Evolutionary conservation across 2,888 invertebrate genomes (phyloP).

Genomic region (Pediacus dermestoides): DNA sequence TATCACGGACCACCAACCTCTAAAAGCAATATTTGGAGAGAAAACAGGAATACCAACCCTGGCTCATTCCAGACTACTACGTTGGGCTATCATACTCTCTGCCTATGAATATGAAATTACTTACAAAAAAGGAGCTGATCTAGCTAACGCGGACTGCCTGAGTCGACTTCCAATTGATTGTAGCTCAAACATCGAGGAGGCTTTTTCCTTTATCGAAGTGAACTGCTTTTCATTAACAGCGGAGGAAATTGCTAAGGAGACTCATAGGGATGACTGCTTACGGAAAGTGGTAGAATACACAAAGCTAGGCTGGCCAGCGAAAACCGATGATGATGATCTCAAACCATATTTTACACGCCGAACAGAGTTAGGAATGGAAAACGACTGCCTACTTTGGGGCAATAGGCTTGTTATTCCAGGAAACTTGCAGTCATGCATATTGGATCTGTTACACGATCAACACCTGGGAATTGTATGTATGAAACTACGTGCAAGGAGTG

Average conservation of each 20-base stretch:
- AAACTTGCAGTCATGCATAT: background rate
- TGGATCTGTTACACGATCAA: constrained; percentile 1
- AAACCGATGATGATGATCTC: background rate
- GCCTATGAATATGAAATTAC: constrained; percentile 8
- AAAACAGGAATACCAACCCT: constrained; percentile 4
- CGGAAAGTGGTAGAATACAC: constrained; percentile 1
- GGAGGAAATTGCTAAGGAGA: constrained; percentile 1
- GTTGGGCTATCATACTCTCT: constrained; percentile 5
- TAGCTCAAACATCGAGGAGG: background rate
- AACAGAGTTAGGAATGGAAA: background rate
- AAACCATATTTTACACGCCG: constrained; percentile 1
- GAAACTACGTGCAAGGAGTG: background rate
- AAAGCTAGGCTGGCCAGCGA: background rate
- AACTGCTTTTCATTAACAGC: background rate
- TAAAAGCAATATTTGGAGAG: constrained; percentile 6
- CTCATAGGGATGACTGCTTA: background rate
- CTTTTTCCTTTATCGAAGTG: background rate
- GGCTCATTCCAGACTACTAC: constrained; percentile 2
- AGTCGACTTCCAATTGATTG: background rate
- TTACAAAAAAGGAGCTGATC: background rate
- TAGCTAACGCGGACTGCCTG: background rate
- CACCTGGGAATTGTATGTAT: background rate
- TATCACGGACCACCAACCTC: constrained; percentile 36
- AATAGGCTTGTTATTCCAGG: constrained; percentile 1
- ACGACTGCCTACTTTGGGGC: background rate